These are phyloP conservation scores for Chelonia mydas DNA, from an alignment of 2,797 vertebrate genomes.

Conservation along the genomic window DNA sequence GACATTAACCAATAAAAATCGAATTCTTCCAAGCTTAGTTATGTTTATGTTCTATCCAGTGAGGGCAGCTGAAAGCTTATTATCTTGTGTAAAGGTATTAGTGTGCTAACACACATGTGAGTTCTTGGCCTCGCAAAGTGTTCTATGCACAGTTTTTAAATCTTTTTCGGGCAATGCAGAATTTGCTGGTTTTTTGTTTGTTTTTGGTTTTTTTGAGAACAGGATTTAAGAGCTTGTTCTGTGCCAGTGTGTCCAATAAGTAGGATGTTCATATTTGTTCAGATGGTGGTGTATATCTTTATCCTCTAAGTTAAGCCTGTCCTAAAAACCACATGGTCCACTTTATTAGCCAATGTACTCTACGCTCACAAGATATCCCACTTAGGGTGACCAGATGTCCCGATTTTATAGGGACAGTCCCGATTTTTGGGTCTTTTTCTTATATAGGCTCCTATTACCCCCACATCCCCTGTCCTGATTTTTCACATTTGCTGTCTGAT, in stretches of 20 bases:
- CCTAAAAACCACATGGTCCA: not conserved
- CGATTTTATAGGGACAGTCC: no score
- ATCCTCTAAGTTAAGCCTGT: not conserved
- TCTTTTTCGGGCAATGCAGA: accelerated
- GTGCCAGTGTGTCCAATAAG: not conserved
- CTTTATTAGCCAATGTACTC: not conserved
- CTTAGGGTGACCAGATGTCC: no score
- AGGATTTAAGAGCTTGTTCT: not conserved
- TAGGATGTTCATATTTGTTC: not conserved
- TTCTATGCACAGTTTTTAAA: accelerated
- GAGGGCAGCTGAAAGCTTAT: not conserved
- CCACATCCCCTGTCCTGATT: no score
- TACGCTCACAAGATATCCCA: not conserved
- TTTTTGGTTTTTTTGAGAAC: not conserved
- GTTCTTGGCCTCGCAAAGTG: not conserved
- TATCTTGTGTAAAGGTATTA: accelerated
- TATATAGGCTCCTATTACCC: no score
- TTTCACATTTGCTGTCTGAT: no score
- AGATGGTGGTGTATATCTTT: not conserved
- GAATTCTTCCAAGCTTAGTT: not conserved
- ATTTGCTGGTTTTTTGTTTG: accelerated
- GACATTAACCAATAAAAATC: not conserved
- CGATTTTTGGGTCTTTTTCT: no score
- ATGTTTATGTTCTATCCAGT: accelerated
- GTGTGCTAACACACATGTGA: not conserved